Base-by-base conservation (phyloP, 2,113 vertebrate species). In the Cygnus atratus region DNA sequence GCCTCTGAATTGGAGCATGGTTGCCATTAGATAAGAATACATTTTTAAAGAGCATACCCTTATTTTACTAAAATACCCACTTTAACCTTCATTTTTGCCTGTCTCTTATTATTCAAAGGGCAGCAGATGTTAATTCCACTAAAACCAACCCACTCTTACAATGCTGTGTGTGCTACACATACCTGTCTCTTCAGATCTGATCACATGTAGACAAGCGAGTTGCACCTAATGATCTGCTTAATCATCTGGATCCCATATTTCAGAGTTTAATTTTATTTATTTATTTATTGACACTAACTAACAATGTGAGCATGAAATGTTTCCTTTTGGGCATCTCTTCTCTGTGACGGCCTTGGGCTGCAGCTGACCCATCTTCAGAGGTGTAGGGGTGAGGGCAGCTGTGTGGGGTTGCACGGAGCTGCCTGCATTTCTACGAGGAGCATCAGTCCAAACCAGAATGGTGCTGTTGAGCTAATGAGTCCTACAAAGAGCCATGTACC, bases 361-460 rank as follows among this genome's bases (percentile, higher is more conserved):
- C 52, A 57, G 9, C 39, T 65, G 58, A 37, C 25, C 31, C 39
- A 52, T 22, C 41, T 7, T 44, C 39, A 57, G 74, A 81, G 55
- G 3, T n/a, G 39, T 33, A 11, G 55, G 52, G 58, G 31, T 28
- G n/a, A 79, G 52, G 21, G 31, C 3, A 37, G 7, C 11, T 57
- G 2, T 67, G 28, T 22, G 18, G 25, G 26, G 11, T 8, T 58
- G 57, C 28, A 6, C 31, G 0, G 0, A 18, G 28, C 7, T 59
- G 33, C 9, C 57, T 74, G 31, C 2, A 3, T 25, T 81, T 37
- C 41, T 52, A 48, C 12, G 72, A 50, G 57, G 52, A 57, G 2
- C 43, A 29, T 35, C 61, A 75, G 11, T 21, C 46, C 46, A 35
- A 41, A 25, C 26, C 70, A 67, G 70, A 59, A 12, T 10, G 17